Evolutionary conservation across 2,888 invertebrate genomes (phyloP).

Genomic region (Selenia dentaria): DNA sequence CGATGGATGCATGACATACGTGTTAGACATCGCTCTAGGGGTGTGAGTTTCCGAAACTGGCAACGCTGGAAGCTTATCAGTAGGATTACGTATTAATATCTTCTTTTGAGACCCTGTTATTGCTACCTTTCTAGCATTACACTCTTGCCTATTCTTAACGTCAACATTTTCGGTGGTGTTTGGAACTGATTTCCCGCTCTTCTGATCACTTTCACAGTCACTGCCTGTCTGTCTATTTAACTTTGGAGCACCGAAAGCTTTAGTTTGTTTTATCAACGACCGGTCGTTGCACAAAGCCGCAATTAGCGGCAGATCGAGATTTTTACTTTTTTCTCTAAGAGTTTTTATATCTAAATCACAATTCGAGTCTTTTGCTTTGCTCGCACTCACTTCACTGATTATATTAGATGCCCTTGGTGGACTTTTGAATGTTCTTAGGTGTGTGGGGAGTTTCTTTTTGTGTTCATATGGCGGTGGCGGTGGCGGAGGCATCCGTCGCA

Average conservation of each 20-base stretch:
- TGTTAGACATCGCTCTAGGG: constrained; percentile 88
- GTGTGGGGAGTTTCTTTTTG: constrained; percentile 83
- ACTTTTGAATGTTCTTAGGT: constrained; percentile 63
- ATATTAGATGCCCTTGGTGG: constrained; percentile 46
- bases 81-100: constrained; percentile 87
- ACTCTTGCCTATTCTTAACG: constrained; percentile 72
- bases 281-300: constrained; percentile 97
- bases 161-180: constrained; percentile 76
- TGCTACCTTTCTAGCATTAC: constrained; percentile 87
- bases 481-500: constrained; percentile 82
- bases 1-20: constrained; percentile 86
- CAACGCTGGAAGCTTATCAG: constrained; percentile 90
- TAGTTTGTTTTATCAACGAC: constrained; percentile 94
- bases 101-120: constrained; percentile 86
- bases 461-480: constrained; percentile 82
- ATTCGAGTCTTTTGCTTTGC: constrained; percentile 71
- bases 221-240: constrained; percentile 68
- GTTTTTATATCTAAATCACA: constrained; percentile 90
- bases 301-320: constrained; percentile 95
- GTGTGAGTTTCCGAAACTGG: constrained; percentile 80
- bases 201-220: constrained; percentile 77
- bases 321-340: constrained; percentile 94
- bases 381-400: constrained; percentile 58
- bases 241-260: constrained; percentile 92
- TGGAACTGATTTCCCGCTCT: constrained; percentile 70